Evolutionary conservation across 1,140 invertebrate species (phyloP).

Genomic region (Mya arenaria): DNA sequence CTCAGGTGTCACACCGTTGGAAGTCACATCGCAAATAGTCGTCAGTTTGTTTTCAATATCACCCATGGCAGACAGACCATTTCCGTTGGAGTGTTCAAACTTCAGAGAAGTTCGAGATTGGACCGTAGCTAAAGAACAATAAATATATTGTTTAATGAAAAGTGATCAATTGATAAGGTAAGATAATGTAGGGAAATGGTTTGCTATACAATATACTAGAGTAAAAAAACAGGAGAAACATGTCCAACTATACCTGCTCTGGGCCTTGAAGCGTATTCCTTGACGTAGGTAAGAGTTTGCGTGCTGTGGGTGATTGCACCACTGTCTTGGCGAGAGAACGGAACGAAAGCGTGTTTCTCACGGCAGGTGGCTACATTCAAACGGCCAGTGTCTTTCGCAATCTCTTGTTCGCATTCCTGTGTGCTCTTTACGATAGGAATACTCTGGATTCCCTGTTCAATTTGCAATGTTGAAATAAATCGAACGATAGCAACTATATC

Average conservation of each 20-base stretch:
- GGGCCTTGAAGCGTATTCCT: conserved; percentile 38
- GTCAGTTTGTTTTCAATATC: conserved; percentile 64
- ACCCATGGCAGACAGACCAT: conserved; percentile 15
- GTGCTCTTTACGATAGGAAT: conserved; percentile 89
- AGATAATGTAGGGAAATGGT: background rate
- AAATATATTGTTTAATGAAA: background rate
- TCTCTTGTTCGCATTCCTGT: conserved; percentile 89
- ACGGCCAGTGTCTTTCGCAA: conserved; percentile 91
- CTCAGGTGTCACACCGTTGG: conserved; percentile 65
- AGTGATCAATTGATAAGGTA: background rate
- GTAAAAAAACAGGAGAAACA: background rate
- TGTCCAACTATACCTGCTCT: background rate
- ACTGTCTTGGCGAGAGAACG: conserved; percentile 89
- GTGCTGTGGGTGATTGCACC: conserved; percentile 86
- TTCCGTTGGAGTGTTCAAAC: conserved; percentile 65
- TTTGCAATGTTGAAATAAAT: no score
- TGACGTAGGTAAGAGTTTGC: conserved; percentile 83
- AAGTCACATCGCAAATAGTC: conserved; percentile 59
- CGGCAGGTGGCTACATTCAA: conserved; percentile 88
- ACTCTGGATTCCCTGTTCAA: conserved; percentile 86
- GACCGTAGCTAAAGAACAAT: conserved; percentile 3
- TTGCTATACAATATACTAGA: background rate
- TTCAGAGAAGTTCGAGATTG: conserved; percentile 33
- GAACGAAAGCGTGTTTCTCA: conserved; percentile 90
- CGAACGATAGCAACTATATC: no score